phyloP scores from a whole-genome alignment of 2,888 invertebrate species.

The Tipula lateralis region DNA sequence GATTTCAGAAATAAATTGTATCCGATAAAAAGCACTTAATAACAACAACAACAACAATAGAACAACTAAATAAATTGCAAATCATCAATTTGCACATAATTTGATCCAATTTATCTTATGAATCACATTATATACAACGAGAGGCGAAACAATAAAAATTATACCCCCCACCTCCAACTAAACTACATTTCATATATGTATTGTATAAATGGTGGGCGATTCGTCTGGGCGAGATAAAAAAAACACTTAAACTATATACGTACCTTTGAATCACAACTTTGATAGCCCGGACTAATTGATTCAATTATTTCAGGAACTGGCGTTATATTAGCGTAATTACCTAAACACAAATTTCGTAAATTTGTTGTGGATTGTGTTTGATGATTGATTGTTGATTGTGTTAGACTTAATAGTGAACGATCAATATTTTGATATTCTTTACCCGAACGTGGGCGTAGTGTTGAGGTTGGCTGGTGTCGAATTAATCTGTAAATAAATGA shows the following conservation, averaged over 20 bases:
- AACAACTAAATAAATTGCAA: neutral
- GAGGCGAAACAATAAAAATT: neutral
- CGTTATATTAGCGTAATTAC: constrained; percentile 52
- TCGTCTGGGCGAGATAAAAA: neutral
- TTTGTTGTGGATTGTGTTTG: constrained; percentile 4
- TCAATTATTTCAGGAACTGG: constrained; percentile 57
- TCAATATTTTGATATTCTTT: constrained; percentile 84
- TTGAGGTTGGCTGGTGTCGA: constrained; percentile 53
- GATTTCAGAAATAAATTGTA: neutral
- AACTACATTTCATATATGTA: neutral
- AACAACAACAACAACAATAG: neutral
- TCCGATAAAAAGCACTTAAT: constrained; percentile 19
- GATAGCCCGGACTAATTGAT: constrained; percentile 51
- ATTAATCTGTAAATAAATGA: constrained; percentile 35
- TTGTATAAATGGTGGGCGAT: neutral
- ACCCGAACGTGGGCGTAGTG: constrained; percentile 76
- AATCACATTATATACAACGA: neutral
- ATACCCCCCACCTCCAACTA: neutral
- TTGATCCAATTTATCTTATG: constrained; percentile 19
- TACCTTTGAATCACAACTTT: constrained; percentile 41
- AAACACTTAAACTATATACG: neutral
- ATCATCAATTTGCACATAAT: constrained; percentile 15
- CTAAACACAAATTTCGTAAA: constrained; percentile 39
- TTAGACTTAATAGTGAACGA: constrained; percentile 53
- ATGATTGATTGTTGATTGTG: constrained; percentile 40